Percentiles rank a stretch among this genome's conserved stretches.
Conservation (phyloP, 2,888 invertebrate species). For the Temnothorax unifasciatus region DNA sequence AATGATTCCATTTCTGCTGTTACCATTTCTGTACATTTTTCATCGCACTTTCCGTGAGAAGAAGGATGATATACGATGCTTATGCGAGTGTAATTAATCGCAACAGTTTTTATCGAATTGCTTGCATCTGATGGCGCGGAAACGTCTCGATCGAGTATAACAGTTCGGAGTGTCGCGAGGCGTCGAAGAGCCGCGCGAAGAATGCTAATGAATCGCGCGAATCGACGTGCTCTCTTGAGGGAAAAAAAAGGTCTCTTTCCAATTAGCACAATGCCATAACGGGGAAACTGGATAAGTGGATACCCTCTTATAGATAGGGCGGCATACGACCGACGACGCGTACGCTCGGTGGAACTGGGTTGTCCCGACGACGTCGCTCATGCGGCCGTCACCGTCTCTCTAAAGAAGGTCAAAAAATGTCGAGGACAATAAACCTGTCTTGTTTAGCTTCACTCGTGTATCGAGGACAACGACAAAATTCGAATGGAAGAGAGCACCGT, state of each 20-base stretch:
- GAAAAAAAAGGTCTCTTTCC: slow-evolving; percentile 42
- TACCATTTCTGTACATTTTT: neutral
- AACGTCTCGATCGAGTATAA: slow-evolving; percentile 14
- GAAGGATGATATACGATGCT: neutral
- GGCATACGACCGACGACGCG: slow-evolving; percentile 9
- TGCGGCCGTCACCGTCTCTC: slow-evolving; percentile 45
- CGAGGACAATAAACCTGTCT: slow-evolving; percentile 56
- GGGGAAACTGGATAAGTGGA: slow-evolving; percentile 39
- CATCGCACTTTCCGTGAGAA: neutral
- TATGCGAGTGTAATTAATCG: slow-evolving; percentile 4
- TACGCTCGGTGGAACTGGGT: slow-evolving; percentile 34
- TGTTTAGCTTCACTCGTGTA: slow-evolving; percentile 32
- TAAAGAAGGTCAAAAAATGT: slow-evolving; percentile 58
- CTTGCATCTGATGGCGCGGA: neutral
- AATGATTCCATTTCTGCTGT: neutral
- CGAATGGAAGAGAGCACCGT: neutral
- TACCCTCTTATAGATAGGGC: slow-evolving; percentile 41
- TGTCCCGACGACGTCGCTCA: slow-evolving; percentile 39
- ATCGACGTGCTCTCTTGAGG: slow-evolving; percentile 23
- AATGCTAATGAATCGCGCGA: slow-evolving; percentile 43
- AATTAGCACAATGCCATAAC: slow-evolving; percentile 54
- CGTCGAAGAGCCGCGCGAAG: slow-evolving; percentile 21
- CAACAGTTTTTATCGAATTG: slow-evolving; percentile 26
- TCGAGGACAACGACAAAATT: slow-evolving; percentile 28
- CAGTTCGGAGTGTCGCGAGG: neutral